These are phyloP conservation scores for Stichodactyla mertensii DNA, from an alignment of 64 coral and sea anemone genomes.

Conservation along the genomic window DNA sequence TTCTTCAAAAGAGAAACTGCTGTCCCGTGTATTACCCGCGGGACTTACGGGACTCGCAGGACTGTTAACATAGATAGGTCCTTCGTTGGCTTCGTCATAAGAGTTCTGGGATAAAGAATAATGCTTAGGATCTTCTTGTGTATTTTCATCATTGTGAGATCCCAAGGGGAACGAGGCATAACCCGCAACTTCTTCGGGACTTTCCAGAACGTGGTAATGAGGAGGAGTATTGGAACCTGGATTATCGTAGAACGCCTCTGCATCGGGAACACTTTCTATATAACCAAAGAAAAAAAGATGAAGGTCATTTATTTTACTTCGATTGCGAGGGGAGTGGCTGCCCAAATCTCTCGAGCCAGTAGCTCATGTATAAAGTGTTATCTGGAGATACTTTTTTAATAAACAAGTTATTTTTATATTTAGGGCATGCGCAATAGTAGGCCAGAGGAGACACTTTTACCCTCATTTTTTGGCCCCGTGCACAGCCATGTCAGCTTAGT, in stretches of 20 bases:
- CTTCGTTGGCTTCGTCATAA: background rate
- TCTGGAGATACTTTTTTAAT: no score
- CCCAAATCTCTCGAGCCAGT: no score
- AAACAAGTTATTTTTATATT: no score
- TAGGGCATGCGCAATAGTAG: no score
- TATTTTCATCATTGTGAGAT: background rate
- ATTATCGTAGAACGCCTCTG: constrained; percentile 9
- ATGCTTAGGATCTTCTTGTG: background rate
- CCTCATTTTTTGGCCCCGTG: no score
- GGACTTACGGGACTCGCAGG: background rate
- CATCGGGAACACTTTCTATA: background rate
- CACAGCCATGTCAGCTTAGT: no score
- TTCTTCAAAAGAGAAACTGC: constrained; percentile 4
- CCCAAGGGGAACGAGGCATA: background rate
- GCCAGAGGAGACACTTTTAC: no score
- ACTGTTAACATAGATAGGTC: constrained; percentile 15
- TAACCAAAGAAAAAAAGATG: background rate
- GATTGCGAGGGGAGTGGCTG: no score
- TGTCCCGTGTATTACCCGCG: background rate
- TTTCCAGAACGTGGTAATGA: constrained; percentile 5
- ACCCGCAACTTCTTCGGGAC: background rate
- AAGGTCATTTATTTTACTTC: no score
- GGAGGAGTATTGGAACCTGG: background rate
- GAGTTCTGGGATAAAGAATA: background rate
- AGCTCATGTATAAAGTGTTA: no score